Evolutionary conservation across 1,140 invertebrate genomes (phyloP), one percentile per base, ranked within the genome.

Genomic region (Zaprionus ghesquierei): DNA sequence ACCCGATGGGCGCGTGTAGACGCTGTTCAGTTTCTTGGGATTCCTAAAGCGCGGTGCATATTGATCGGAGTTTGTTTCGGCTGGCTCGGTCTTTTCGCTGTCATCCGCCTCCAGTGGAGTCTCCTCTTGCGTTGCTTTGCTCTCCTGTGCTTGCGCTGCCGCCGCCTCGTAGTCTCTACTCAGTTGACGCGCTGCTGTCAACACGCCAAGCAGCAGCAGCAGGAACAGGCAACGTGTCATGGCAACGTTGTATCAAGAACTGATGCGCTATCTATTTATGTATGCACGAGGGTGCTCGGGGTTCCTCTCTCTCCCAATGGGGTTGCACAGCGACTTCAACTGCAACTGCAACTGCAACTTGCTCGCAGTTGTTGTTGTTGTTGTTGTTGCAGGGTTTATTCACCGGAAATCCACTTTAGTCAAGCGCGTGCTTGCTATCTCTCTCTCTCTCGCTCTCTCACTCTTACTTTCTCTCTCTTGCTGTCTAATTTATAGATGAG

Each of bases 1-100:
- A 6, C 95, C 96, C 6, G 95, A 96, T 1, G 95, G 95, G 29
- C 75, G 74, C 70, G 94, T 94, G 2, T 94, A 94, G 1, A 95
- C 82, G 2, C 65, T 55, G 5, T 69, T 69, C 60, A 90, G 59
- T 8, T 64, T 72, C 4, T 77, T 79, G 12, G 49, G 50, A 25
- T 89, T 77, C 60, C 76, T 77, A 49, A 90, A 91, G 12, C 49
- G 53, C 1, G 90, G 90, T 1, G 31, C 1, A 20, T 50, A 70
- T 12, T 68, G 56, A 33, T 69, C 62, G 3, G 29, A 38, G 6
- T 51, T 41, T 33, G 29, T 38, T 38, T 23, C 78, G 53, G 29
- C 2, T 49, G 29, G 27, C 5, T 23, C 54, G 10, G 8, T 41
- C 9, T 38, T 13, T 1, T 81, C 70, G 12, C 79, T 79, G 6